Conservation (phyloP, 2,797 vertebrate species). For the Euthynnus affinis region DNA sequence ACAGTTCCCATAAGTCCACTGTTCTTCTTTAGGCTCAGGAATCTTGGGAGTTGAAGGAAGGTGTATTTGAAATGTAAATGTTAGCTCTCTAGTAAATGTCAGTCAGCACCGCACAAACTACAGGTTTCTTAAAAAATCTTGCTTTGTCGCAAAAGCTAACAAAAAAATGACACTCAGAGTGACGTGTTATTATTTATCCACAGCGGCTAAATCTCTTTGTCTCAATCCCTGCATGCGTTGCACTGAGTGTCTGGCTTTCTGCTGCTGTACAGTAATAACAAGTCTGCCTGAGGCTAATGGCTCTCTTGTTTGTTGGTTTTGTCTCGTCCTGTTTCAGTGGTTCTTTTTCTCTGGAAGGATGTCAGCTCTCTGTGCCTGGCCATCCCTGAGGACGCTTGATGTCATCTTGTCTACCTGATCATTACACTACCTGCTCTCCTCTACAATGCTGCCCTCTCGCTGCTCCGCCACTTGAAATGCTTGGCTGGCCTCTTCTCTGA, state of each 20-base stretch:
- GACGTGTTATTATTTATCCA: not conserved
- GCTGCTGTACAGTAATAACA: constrained; percentile 54
- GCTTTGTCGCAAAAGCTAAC: not conserved
- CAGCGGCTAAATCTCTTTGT: constrained; percentile 9
- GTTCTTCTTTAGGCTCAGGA: not conserved
- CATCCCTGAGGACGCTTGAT: constrained; percentile 81
- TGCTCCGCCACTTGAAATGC: constrained; percentile 81
- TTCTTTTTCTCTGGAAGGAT: constrained; percentile 68
- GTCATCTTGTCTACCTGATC: constrained; percentile 82
- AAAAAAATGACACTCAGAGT: not conserved
- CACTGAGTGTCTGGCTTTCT: constrained; percentile 32
- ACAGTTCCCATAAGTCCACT: constrained; percentile 7
- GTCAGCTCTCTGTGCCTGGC: constrained; percentile 66
- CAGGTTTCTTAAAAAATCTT: too few species aligned
- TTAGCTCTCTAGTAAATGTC: not conserved
- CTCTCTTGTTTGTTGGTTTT: constrained; percentile 78
- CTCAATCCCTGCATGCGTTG: constrained; percentile 13
- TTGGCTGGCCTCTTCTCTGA: constrained; percentile 80
- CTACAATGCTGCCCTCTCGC: constrained; percentile 75
- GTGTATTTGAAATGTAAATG: not conserved
- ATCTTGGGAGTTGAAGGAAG: not conserved
- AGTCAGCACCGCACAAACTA: too few species aligned
- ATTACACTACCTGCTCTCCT: constrained; percentile 79
- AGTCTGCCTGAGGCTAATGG: constrained; percentile 60
- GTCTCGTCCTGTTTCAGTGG: constrained; percentile 72